A percentile compares a stretch with the other conserved stretches of the same genome.
Evolutionary conservation across 1,140 invertebrate species (phyloP).

Genomic region (Lithobius niger): DNA sequence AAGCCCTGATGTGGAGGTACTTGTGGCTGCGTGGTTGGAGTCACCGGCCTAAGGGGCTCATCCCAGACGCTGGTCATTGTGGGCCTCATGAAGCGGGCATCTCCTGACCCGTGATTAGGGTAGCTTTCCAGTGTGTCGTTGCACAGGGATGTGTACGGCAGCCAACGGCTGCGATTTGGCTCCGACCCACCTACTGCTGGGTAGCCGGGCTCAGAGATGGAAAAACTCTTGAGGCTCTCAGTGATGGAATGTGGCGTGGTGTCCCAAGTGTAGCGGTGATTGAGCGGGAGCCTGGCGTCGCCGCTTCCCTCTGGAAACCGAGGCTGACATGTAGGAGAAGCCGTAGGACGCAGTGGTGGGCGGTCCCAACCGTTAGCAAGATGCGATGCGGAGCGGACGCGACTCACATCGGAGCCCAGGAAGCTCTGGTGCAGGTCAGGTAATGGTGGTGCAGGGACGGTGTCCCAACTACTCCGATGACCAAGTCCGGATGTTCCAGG

Average conservation of each 20-base stretch:
- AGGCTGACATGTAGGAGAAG: background rate
- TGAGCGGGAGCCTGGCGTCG: background rate
- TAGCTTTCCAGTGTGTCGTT: background rate
- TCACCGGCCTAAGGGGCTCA: background rate
- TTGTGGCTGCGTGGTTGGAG: background rate
- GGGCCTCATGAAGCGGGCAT: background rate
- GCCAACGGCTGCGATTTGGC: background rate
- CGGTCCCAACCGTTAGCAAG: conserved; percentile 1
- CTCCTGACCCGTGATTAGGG: background rate
- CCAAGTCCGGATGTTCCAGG: background rate
- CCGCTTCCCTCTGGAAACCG: background rate
- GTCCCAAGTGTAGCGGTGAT: conserved; percentile 2
- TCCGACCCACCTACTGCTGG: background rate
- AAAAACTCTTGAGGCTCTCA: conserved; percentile 4
- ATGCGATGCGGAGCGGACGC: background rate
- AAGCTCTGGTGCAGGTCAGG: conserved; percentile 4
- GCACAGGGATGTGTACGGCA: background rate
- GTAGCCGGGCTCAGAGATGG: background rate
- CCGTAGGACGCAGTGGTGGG: background rate
- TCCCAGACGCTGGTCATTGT: background rate
- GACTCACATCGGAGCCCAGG: conserved; percentile 2
- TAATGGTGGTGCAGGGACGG: background rate
- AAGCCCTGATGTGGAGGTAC: background rate
- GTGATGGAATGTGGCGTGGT: conserved; percentile 1
- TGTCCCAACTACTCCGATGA: background rate